A percentile compares a stretch with the other conserved stretches of the same genome.
These are phyloP conservation scores for Cyclopterus lumpus DNA, from an alignment of 2,797 vertebrate species.

Conservation along the genomic window DNA sequence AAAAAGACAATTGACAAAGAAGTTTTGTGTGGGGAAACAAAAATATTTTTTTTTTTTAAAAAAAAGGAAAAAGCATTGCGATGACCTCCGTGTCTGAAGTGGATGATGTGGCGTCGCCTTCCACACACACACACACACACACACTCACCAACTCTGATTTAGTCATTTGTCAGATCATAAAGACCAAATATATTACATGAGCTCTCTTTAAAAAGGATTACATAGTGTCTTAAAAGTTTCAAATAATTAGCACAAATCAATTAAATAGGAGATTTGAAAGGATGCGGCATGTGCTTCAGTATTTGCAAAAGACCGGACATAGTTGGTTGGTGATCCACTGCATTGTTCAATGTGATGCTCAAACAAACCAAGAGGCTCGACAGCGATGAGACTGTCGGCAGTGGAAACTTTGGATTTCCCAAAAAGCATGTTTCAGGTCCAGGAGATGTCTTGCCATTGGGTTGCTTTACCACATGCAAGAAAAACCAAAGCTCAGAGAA, in stretches of 20 bases:
- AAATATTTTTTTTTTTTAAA: background rate
- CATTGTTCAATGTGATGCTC: conserved; percentile 58
- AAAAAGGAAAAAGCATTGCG: conserved; percentile 25
- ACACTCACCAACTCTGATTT: conserved; percentile 46
- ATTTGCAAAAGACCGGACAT: conserved; percentile 59
- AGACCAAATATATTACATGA: conserved; percentile 53
- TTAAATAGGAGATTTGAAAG: conserved; percentile 53
- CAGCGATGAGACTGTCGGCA: conserved; percentile 46
- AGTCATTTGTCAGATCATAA: conserved; percentile 56
- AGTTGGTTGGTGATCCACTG: conserved; percentile 62
- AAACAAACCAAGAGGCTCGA: conserved; percentile 47
- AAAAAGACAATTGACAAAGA: conserved; percentile 52
- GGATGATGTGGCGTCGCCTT: conserved; percentile 58
- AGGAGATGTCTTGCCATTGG: conserved; percentile 48
- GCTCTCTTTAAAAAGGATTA: conserved; percentile 65
- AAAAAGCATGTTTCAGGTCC: conserved; percentile 58
- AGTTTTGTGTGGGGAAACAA: conserved; percentile 39
- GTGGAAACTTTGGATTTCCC: conserved; percentile 52
- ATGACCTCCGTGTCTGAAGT: conserved; percentile 60
- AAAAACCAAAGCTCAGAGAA: conserved; percentile 64
- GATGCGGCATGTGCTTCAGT: conserved; percentile 70
- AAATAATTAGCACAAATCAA: conserved; percentile 56
- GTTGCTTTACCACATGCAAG: conserved; percentile 69
- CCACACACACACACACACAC: conserved; percentile 23
- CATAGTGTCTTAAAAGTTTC: conserved; percentile 51